Percentiles rank a stretch among this genome's conserved stretches.
Evolutionary conservation across 1,140 invertebrate genomes (phyloP).

Genomic region (Branchinecta lynchi): DNA sequence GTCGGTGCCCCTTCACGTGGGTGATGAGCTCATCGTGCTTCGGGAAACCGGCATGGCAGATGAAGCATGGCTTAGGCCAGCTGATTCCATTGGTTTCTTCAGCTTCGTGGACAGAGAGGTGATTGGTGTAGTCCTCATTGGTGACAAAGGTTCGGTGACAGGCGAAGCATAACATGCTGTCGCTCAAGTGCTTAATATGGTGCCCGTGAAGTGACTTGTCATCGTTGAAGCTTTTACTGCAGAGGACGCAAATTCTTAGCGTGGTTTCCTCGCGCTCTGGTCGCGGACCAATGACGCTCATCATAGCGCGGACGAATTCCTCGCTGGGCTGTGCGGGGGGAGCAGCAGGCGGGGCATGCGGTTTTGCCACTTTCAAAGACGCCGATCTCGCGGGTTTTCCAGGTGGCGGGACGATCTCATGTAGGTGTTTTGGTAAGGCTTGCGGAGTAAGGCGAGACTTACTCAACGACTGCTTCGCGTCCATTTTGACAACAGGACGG

Average conservation of each 20-base stretch:
- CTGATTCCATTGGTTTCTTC: neutral
- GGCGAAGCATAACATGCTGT: neutral
- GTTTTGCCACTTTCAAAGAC: neutral
- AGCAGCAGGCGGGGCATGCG: neutral
- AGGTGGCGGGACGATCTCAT: neutral
- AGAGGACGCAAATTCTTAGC: neutral
- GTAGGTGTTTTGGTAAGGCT: neutral
- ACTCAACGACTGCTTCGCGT: neutral
- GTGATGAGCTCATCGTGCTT: neutral
- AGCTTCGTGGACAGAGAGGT: neutral
- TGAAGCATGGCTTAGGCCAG: neutral
- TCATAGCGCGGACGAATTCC: neutral
- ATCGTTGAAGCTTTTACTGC: slow-evolving; percentile 1
- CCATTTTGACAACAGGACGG: neutral
- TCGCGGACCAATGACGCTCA: neutral
- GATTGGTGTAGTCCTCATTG: neutral
- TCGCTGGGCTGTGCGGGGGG: neutral
- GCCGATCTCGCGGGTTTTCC: neutral
- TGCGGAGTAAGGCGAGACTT: neutral
- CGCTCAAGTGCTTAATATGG: neutral
- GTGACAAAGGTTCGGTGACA: slow-evolving; percentile 2
- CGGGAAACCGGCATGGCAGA: neutral
- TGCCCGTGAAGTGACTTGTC: neutral
- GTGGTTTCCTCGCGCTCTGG: neutral
- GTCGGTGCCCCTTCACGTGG: neutral